Conservation (phyloP, 2,797 vertebrate species). For the Phalloptychus januarius region DNA sequence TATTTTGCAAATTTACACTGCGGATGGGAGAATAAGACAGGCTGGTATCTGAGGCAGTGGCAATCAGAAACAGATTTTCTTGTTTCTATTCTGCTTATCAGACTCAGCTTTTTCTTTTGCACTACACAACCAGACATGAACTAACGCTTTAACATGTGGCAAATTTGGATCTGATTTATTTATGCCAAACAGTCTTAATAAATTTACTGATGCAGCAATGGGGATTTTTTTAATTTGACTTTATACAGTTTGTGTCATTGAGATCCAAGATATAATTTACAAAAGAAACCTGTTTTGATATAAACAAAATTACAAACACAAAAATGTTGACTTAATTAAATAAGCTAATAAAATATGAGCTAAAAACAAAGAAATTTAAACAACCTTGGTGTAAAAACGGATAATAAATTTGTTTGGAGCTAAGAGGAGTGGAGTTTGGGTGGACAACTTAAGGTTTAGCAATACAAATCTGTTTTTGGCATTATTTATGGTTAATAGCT, state of each 20-base stretch:
- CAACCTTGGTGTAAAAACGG: background rate
- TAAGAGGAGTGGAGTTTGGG: background rate
- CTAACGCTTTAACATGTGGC: constrained; percentile 14
- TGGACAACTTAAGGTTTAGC: background rate
- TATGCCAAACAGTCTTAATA: constrained; percentile 11
- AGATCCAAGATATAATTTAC: no score
- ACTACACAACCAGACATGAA: constrained; percentile 18
- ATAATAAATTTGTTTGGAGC: background rate
- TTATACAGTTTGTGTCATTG: no score
- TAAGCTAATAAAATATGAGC: no score
- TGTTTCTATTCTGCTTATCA: background rate
- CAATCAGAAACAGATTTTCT: constrained; percentile 13
- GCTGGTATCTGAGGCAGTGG: constrained; percentile 20
- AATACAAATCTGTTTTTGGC: background rate
- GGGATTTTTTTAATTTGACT: no score
- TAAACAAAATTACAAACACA: no score
- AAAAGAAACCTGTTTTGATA: no score
- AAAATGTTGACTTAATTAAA: no score
- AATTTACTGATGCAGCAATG: constrained; percentile 12
- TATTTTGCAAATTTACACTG: constrained; percentile 6
- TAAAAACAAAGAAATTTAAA: background rate
- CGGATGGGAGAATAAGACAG: constrained; percentile 10
- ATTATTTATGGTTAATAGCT: background rate
- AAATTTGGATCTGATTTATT: constrained; percentile 1
- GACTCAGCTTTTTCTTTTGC: constrained; percentile 21